Conservation (phyloP, 1,140 invertebrate species). For the Belonocnema kinseyi region DNA sequence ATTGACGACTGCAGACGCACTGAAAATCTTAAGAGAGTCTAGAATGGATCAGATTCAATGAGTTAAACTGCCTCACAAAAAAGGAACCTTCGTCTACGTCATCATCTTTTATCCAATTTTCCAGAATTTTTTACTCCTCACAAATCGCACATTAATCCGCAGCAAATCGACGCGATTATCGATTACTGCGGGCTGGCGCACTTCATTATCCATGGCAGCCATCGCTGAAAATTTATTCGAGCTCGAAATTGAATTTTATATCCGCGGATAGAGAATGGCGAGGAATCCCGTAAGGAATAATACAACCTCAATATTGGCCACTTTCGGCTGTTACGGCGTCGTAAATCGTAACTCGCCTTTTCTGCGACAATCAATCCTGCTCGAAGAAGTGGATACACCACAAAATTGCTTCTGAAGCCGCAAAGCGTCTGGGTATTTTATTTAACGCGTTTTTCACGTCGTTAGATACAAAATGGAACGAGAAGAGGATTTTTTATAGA, state of each 20-base stretch:
- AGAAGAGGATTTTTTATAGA: not conserved
- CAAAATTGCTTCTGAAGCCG: conserved; percentile 8
- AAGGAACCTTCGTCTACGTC: not conserved
- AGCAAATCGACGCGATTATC: conserved; percentile 21
- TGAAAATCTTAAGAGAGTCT: no score
- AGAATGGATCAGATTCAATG: no score
- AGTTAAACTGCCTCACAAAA: not conserved
- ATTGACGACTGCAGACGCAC: no score
- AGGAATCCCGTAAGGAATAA: conserved; percentile 27
- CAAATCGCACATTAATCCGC: conserved; percentile 5
- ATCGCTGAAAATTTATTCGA: conserved; percentile 21
- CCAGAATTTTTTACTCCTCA: not conserved
- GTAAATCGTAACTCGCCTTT: conserved; percentile 9
- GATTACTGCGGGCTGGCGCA: conserved; percentile 18
- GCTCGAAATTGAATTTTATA: conserved; percentile 31
- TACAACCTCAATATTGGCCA: conserved; percentile 25
- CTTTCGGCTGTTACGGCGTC: not conserved
- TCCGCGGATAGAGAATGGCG: conserved; percentile 14
- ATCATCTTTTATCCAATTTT: not conserved
- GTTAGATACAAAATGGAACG: not conserved
- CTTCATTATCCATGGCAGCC: conserved; percentile 2
- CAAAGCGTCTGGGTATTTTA: conserved; percentile 16
- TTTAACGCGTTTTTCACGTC: conserved; percentile 15
- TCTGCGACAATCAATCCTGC: conserved; percentile 10
- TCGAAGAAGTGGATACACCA: conserved; percentile 2